A percentile compares a stretch with the other conserved stretches of the same genome.
Conservation (phyloP, 2,797 vertebrate species). For the Stomatorhinus walkeri region DNA sequence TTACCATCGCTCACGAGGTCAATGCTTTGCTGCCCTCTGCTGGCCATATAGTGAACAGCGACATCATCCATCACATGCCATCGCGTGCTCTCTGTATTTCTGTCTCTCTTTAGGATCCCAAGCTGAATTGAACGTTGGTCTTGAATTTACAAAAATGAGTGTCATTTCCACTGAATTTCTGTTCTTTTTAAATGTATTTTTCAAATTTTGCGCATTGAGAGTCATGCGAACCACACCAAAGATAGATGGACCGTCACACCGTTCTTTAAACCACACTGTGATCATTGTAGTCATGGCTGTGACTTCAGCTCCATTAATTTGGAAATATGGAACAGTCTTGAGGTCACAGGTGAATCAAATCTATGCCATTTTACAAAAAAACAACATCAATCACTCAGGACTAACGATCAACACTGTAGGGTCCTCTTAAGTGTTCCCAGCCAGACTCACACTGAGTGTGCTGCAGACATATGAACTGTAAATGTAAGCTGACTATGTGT, state of each 20-base stretch:
- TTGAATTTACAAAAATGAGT: neutral
- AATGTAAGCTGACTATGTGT: conserved; percentile 37
- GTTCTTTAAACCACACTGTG: neutral
- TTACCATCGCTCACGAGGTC: conserved; percentile 37
- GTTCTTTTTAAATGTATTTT: neutral
- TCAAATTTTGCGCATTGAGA: neutral
- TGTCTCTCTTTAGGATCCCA: neutral
- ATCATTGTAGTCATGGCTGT: neutral
- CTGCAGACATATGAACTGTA: conserved; percentile 29
- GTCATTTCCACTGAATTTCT: neutral
- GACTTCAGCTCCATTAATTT: neutral
- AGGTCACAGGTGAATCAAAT: neutral
- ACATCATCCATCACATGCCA: conserved; percentile 19
- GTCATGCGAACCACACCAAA: neutral
- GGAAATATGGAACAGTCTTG: neutral
- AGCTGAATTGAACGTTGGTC: conserved; percentile 6
- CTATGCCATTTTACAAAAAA: neutral
- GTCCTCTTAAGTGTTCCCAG: conserved; percentile 31
- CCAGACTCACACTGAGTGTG: conserved; percentile 57
- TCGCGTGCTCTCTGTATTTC: neutral
- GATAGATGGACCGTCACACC: neutral
- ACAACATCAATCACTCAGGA: neutral
- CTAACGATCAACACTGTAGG: conserved; percentile 1
- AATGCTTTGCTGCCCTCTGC: conserved; percentile 51
- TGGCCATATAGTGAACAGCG: conserved; percentile 29